A percentile compares a stretch with the other conserved stretches of the same genome.
Conservation (phyloP, 2,113 vertebrate species). For the Corynorhinus townsendii region DNA sequence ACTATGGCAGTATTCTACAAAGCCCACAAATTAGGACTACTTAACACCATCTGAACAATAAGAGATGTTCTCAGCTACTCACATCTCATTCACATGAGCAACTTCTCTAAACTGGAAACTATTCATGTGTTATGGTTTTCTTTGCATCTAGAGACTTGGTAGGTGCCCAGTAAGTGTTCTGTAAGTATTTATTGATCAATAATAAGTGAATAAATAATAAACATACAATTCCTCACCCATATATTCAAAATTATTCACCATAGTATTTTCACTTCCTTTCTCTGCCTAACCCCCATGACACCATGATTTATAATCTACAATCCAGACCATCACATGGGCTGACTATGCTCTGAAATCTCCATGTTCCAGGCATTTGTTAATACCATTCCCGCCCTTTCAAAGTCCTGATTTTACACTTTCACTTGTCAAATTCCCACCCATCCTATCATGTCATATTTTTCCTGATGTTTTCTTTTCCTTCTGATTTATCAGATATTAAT, state of each 20-base stretch:
- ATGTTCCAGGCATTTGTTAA: background rate
- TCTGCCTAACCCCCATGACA: background rate
- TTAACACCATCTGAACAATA: background rate
- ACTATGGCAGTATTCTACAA: background rate
- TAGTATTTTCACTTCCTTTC: background rate
- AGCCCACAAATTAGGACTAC: background rate
- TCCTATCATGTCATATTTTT: background rate
- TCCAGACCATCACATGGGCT: background rate
- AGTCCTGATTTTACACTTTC: background rate
- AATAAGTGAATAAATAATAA: background rate
- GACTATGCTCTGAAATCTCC: background rate
- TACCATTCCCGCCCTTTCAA: background rate
- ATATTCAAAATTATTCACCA: background rate
- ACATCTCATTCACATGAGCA: background rate
- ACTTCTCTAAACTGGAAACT: background rate
- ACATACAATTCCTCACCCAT: background rate
- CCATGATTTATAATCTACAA: background rate
- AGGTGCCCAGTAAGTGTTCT: background rate
- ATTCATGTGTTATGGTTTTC: background rate
- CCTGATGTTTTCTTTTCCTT: background rate
- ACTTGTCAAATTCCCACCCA: background rate
- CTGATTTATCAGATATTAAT: conserved; percentile 5
- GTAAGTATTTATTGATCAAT: background rate
- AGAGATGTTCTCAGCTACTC: background rate
- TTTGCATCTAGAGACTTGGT: background rate